Evolutionary conservation across 2,888 invertebrate genomes (phyloP).

Genomic region (Timema cristinae): DNA sequence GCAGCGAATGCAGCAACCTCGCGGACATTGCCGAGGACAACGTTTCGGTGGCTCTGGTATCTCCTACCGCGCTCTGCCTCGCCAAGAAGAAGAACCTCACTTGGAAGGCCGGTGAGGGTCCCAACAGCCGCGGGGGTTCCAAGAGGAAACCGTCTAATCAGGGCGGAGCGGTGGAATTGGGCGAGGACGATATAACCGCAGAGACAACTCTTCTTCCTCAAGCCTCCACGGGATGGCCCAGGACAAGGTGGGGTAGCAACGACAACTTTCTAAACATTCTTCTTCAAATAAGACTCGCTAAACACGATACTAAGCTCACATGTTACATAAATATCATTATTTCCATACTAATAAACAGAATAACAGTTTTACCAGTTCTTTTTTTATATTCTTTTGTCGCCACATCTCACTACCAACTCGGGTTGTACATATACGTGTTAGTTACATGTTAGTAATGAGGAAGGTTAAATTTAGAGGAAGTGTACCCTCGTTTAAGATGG

Average conservation of each 20-base stretch:
- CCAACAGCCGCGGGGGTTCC: constrained; percentile 29
- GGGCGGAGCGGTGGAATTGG: constrained; percentile 18
- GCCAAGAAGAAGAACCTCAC: constrained; percentile 45
- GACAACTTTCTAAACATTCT: too few relatives aligned
- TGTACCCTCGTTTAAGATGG: too few relatives aligned
- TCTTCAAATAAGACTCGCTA: too few relatives aligned
- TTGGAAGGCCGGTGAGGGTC: constrained; percentile 39
- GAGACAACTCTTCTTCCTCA: constrained; percentile 43
- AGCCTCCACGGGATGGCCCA: background rate
- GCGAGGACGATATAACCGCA: constrained; percentile 43
- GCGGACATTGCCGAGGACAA: constrained; percentile 29
- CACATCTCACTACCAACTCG: too few relatives aligned
- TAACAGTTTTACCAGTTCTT: too few relatives aligned
- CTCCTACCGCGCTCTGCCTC: background rate
- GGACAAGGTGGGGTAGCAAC: background rate
- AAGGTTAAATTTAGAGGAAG: too few relatives aligned
- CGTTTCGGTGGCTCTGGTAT: background rate
- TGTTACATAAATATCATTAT: too few relatives aligned
- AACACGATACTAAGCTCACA: too few relatives aligned
- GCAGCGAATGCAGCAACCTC: constrained; percentile 20
- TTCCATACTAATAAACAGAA: too few relatives aligned
- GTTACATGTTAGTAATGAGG: too few relatives aligned
- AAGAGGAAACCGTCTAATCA: constrained; percentile 26
- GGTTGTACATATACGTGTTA: too few relatives aligned
- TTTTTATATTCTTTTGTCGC: too few relatives aligned